A percentile compares a stretch with the other conserved stretches of the same genome.
These are phyloP conservation scores for Apis florea DNA, from an alignment of 1,140 invertebrate genomes.

Conservation along the genomic window DNA sequence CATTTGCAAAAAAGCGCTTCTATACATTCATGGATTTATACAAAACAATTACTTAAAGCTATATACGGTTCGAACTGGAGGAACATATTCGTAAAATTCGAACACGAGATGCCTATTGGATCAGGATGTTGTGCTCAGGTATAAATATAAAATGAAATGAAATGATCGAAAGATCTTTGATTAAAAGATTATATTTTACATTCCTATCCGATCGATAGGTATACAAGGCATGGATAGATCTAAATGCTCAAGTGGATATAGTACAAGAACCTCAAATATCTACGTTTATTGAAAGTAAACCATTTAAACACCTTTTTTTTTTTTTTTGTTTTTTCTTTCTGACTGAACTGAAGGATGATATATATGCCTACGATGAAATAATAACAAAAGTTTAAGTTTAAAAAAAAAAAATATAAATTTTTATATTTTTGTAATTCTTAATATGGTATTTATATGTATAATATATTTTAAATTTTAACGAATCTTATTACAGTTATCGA, in stretches of 20 bases:
- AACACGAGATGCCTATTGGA: slow-evolving; percentile 76
- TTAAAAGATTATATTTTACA: not conserved
- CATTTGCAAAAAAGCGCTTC: slow-evolving; percentile 74
- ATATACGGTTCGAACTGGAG: slow-evolving; percentile 74
- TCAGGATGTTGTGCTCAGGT: slow-evolving; percentile 82
- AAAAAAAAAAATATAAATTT: not conserved
- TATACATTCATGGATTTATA: slow-evolving; percentile 77
- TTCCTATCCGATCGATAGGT: slow-evolving; percentile 65
- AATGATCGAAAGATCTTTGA: not conserved
- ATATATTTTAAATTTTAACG: not conserved
- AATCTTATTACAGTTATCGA: slow-evolving; percentile 51
- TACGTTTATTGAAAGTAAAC: slow-evolving; percentile 58
- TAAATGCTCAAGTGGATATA: slow-evolving; percentile 44
- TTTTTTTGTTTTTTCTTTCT: not conserved
- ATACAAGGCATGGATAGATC: slow-evolving; percentile 78
- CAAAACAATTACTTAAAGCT: slow-evolving; percentile 66
- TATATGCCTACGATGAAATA: not conserved
- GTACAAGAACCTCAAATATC: slow-evolving; percentile 18
- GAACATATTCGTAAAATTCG: slow-evolving; percentile 75
- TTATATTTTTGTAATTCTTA: not conserved
- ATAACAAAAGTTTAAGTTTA: not conserved
- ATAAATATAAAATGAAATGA: not conserved
- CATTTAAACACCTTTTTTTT: not conserved
- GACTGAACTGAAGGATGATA: not conserved
- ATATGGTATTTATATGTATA: not conserved